A percentile compares a stretch with the other conserved stretches of the same genome.
phyloP scores from a whole-genome alignment of 2,888 invertebrate species.

The Sericinus montela region DNA sequence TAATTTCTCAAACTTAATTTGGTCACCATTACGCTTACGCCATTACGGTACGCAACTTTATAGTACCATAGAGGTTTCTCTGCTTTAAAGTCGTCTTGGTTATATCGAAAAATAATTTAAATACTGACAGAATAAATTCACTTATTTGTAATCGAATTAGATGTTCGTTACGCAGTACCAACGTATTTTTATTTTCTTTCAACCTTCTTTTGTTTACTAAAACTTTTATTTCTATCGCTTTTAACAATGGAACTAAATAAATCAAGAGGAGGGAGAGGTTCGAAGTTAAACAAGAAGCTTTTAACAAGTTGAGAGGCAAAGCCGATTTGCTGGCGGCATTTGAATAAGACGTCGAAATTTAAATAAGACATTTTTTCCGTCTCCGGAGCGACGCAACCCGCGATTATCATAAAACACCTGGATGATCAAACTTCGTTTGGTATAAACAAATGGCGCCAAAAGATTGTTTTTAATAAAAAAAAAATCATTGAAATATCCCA shows the following conservation, averaged over 20 bases:
- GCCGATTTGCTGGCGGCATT: conserved; percentile 67
- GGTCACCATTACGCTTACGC: no score
- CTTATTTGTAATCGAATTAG: no score
- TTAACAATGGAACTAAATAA: conserved; percentile 31
- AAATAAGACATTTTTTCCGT: conserved; percentile 17
- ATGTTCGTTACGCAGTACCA: not conserved
- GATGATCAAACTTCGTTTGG: no score
- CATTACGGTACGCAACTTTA: no score
- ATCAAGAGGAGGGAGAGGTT: conserved; percentile 30
- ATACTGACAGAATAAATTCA: no score
- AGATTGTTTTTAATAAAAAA: no score
- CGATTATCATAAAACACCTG: not conserved
- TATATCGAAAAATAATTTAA: no score
- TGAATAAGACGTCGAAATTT: conserved; percentile 56
- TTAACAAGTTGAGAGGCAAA: conserved; percentile 68
- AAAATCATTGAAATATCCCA: no score
- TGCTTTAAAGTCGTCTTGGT: no score
- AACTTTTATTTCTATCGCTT: conserved; percentile 24
- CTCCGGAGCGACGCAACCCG: not conserved
- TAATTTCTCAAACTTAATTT: no score
- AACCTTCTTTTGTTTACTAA: conserved; percentile 6
- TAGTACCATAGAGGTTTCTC: no score
- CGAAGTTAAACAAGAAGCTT: conserved; percentile 59
- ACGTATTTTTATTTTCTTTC: not conserved
- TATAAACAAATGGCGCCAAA: no score